Evolutionary conservation across 2,797 vertebrate species (phyloP).

Genomic region (Enteromius unitaeniatus): DNA sequence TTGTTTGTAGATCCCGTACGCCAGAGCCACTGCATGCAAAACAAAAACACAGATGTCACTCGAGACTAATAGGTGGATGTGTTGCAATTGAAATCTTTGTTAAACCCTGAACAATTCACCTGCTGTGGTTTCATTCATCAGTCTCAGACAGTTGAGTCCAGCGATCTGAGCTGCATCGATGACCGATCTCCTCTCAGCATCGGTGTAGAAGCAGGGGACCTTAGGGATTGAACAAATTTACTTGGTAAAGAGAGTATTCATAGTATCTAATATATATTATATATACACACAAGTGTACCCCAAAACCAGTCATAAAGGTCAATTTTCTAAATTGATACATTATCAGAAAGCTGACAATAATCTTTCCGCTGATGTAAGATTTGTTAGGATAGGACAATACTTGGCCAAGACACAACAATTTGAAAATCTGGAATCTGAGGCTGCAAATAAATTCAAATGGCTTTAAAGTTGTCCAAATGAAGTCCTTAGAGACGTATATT

Average conservation of each 20-base stretch:
- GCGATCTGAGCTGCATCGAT: slow-evolving; percentile 96
- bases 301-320: too few species aligned
- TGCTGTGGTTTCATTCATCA: slow-evolving; percentile 97
- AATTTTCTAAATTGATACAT: too few species aligned
- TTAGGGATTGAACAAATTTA: slow-evolving; percentile 61
- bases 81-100: neutral
- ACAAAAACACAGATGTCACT: neutral
- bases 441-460: too few species aligned
- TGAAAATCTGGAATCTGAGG: too few species aligned
- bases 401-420: too few species aligned
- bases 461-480: too few species aligned
- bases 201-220: slow-evolving; percentile 94
- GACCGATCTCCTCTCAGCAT: slow-evolving; percentile 92
- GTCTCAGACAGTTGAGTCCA: slow-evolving; percentile 92
- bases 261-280: too few species aligned
- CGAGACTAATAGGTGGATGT: neutral
- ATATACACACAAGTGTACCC: too few species aligned
- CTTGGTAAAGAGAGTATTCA: neutral
- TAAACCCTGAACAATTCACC: slow-evolving; percentile 71
- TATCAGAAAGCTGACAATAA: too few species aligned
- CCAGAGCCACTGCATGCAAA: slow-evolving; percentile 86
- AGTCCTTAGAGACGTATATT: too few species aligned
- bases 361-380: too few species aligned
- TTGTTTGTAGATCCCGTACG: slow-evolving; percentile 98
- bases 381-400: too few species aligned